phyloP scores from a whole-genome alignment of 1,140 invertebrate species.

The Drosophila biarmipes region DNA sequence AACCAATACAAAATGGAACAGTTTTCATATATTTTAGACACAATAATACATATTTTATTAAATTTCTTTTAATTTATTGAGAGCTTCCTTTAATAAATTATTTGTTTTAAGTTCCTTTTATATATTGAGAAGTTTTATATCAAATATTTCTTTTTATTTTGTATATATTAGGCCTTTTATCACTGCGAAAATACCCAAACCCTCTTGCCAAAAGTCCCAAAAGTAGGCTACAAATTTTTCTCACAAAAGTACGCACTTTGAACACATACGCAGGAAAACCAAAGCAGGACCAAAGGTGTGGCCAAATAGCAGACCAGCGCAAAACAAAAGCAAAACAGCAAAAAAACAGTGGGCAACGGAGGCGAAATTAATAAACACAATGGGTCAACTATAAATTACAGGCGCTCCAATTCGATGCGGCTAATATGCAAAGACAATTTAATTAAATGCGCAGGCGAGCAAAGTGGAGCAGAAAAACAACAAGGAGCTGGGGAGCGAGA shows the following conservation, averaged over 20 bases:
- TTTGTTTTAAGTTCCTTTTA: too few relatives aligned
- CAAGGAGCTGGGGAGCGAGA: neutral
- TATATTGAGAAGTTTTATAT: too few relatives aligned
- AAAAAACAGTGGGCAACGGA: conserved; percentile 10
- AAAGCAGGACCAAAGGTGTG: conserved; percentile 40
- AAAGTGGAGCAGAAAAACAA: conserved; percentile 36
- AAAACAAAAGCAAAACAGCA: neutral
- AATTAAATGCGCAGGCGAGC: conserved; percentile 73
- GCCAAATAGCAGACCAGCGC: conserved; percentile 14
- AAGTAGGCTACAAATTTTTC: conserved; percentile 38
- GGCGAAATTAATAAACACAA: conserved; percentile 70
- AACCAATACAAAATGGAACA: too few relatives aligned
- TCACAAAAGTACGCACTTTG: neutral
- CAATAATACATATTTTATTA: too few relatives aligned
- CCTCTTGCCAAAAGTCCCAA: neutral
- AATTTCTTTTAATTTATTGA: too few relatives aligned
- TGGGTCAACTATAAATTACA: conserved; percentile 76
- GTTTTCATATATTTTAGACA: too few relatives aligned
- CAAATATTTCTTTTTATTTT: too few relatives aligned
- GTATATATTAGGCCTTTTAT: too few relatives aligned
- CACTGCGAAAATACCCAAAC: too few relatives aligned
- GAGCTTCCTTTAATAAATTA: too few relatives aligned
- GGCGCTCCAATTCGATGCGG: conserved; percentile 71
- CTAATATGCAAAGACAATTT: conserved; percentile 75
- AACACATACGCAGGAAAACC: conserved; percentile 1